phyloP scores from a whole-genome alignment of 2,888 invertebrate genomes.

The Scaptomyza tumidula region DNA sequence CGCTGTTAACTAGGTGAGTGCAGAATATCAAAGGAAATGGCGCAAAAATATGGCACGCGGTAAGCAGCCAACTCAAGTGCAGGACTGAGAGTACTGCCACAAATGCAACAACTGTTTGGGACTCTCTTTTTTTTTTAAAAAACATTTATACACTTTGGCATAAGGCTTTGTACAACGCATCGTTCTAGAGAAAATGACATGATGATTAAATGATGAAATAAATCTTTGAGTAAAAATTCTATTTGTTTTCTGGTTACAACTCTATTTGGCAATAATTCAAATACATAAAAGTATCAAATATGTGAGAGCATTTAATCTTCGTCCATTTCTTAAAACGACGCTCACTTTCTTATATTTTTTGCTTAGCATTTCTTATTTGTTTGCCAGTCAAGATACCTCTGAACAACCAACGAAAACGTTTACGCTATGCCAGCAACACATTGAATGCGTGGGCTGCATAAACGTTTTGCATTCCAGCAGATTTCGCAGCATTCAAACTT shows the following conservation, averaged over 20 bases:
- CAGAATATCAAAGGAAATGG: conserved; percentile 73
- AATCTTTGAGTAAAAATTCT: not conserved
- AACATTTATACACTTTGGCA: conserved; percentile 9
- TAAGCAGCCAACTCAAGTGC: conserved; percentile 63
- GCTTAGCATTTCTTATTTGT: conserved; percentile 10
- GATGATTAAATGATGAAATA: not conserved
- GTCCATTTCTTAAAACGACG: conserved; percentile 6
- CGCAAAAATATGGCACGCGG: conserved; percentile 80
- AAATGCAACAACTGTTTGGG: conserved; percentile 39
- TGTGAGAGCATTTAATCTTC: not conserved
- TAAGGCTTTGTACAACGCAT: not conserved
- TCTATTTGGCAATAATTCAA: not conserved
- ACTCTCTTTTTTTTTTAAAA: conserved; percentile 22
- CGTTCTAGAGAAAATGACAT: not conserved
- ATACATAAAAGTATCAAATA: not conserved
- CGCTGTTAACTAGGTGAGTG: conserved; percentile 73
- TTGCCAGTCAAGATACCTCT: conserved; percentile 54
- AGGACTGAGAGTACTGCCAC: conserved; percentile 25
- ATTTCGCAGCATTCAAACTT: conserved; percentile 9
- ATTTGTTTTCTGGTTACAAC: not conserved
- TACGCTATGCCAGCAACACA: conserved; percentile 25
- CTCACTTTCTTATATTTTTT: not conserved
- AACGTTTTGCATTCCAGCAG: conserved; percentile 27
- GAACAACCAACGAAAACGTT: conserved; percentile 56
- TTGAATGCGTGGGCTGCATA: conserved; percentile 49